These are phyloP conservation scores for Litoditis marina DNA, from an alignment of 2,888 invertebrate genomes.

Conservation along the genomic window DNA sequence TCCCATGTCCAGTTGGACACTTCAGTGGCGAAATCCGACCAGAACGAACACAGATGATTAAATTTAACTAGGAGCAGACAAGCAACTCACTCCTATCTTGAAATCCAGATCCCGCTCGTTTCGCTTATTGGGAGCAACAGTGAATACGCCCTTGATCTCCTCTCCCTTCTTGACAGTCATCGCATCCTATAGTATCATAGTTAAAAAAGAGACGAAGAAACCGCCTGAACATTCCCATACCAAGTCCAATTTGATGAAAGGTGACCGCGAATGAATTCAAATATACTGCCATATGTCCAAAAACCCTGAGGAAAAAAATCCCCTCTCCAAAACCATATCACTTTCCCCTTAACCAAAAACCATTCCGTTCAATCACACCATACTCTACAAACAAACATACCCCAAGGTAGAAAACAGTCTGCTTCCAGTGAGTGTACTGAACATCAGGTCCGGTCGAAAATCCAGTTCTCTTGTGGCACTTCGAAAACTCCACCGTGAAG, in stretches of 20 bases:
- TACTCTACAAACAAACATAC: conserved; percentile 5
- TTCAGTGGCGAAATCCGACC: too few species aligned
- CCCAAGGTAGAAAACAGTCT: conserved; percentile 94
- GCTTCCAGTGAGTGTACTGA: conserved; percentile 99
- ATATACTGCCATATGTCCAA: too few species aligned
- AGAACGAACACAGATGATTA: too few species aligned
- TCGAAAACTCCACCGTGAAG: conserved; percentile 98
- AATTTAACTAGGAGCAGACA: not conserved
- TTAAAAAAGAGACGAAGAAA: not conserved
- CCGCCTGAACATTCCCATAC: too few species aligned
- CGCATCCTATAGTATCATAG: conserved; percentile 69
- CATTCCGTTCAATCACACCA: too few species aligned
- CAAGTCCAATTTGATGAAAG: too few species aligned
- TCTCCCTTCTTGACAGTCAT: conserved; percentile 92
- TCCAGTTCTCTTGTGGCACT: conserved; percentile 95
- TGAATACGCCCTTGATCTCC: conserved; percentile 78
- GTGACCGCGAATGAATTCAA: too few species aligned
- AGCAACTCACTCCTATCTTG: conserved; percentile 67
- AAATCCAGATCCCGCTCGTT: conserved; percentile 96
- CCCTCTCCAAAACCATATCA: not conserved
- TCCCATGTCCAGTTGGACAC: too few species aligned
- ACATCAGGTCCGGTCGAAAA: conserved; percentile 95
- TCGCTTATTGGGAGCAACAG: conserved; percentile 89
- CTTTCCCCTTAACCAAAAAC: too few species aligned
- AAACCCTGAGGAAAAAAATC: not conserved